phyloP scores from a whole-genome alignment of 2,888 invertebrate species.

The Smittia sp. region DNA sequence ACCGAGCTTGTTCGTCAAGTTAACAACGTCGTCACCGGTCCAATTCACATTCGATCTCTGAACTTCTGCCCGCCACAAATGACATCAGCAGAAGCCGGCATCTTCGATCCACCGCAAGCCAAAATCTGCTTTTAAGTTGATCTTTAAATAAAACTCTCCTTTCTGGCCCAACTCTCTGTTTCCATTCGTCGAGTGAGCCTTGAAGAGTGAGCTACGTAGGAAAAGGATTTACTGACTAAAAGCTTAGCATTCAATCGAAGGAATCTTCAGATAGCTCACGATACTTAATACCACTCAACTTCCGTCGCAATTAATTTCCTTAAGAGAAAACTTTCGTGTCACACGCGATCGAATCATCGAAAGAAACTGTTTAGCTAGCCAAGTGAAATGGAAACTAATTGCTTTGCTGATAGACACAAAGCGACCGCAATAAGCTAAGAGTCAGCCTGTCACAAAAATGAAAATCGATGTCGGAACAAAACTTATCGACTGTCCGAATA shows the following conservation, averaged over 20 bases:
- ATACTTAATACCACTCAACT: too few relatives aligned
- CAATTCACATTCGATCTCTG: slow-evolving; percentile 22
- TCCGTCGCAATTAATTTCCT: too few relatives aligned
- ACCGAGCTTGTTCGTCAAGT: not conserved
- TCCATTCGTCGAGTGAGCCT: not conserved
- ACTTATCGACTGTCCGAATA: not conserved
- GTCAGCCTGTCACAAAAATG: too few relatives aligned
- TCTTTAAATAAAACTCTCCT: not conserved
- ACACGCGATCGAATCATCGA: not conserved
- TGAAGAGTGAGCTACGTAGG: too few relatives aligned
- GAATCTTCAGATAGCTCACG: too few relatives aligned
- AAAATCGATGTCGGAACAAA: not conserved
- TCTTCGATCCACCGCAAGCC: slow-evolving; percentile 32
- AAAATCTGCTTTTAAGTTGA: not conserved
- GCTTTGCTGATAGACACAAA: too few relatives aligned
- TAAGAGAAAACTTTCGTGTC: not conserved
- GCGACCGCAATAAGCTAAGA: too few relatives aligned
- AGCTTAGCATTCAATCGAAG: too few relatives aligned
- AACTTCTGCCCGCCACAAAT: slow-evolving; percentile 23
- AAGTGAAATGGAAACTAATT: not conserved
- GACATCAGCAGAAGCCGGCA: not conserved
- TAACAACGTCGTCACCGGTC: not conserved
- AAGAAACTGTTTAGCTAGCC: not conserved
- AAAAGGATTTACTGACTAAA: too few relatives aligned
- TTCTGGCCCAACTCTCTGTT: not conserved